Percentiles rank a stretch among this genome's conserved stretches.
Evolutionary conservation across 2,113 vertebrate genomes (phyloP).

Genomic region (Menidia beryllina): DNA sequence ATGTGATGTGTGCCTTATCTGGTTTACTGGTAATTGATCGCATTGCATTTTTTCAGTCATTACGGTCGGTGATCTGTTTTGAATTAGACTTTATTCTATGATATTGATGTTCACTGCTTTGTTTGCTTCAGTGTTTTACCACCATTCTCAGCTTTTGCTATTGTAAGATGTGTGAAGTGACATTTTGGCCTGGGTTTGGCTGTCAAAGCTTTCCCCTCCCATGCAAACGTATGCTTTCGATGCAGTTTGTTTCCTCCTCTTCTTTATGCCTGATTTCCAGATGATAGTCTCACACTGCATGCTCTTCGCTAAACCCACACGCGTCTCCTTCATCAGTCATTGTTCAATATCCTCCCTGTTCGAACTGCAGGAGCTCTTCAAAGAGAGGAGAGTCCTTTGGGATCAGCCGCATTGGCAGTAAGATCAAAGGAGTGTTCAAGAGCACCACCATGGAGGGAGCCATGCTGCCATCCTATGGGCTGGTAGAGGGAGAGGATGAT

Average conservation of each 20-base stretch:
- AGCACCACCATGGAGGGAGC: conserved; percentile 98
- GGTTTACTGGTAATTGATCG: conserved; percentile 23
- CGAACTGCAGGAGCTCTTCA: conserved; percentile 86
- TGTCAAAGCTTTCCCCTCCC: conserved; percentile 21
- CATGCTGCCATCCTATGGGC: conserved; percentile 91
- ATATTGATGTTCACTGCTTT: conserved; percentile 43
- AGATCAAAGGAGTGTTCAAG: conserved; percentile 98
- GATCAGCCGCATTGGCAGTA: conserved; percentile 95
- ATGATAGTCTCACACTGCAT: conserved; percentile 52
- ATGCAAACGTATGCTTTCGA: conserved; percentile 1
- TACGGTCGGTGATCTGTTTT: neutral
- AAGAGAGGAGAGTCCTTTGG: conserved; percentile 96
- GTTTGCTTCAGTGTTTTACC: conserved; percentile 32
- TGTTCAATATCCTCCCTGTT: conserved; percentile 30
- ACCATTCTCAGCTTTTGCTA: conserved; percentile 38
- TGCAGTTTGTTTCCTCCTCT: conserved; percentile 15
- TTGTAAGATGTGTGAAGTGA: conserved; percentile 52
- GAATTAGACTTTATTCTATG: conserved; percentile 21
- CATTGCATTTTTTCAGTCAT: neutral
- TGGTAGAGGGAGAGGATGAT: conserved; percentile 93
- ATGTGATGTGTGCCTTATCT: conserved; percentile 28
- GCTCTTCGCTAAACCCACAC: conserved; percentile 40
- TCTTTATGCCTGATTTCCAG: conserved; percentile 7
- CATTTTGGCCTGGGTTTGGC: conserved; percentile 47
- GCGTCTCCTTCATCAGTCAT: neutral